Evolutionary conservation across 2,888 invertebrate species (phyloP), one percentile per base, ranked within the genome.

Genomic region (Serripes groenlandicus): DNA sequence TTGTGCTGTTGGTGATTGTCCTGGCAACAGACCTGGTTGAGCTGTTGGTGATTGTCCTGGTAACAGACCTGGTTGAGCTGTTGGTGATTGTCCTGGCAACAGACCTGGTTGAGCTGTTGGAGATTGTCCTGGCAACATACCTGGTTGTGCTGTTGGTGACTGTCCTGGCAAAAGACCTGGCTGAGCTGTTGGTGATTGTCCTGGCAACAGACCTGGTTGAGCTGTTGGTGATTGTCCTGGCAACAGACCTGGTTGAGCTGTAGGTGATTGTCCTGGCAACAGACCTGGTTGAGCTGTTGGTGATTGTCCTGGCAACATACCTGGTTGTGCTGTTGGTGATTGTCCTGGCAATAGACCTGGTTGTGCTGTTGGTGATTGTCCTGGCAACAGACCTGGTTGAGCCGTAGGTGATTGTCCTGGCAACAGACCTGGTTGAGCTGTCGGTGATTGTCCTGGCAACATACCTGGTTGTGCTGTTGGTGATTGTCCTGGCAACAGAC

Each of bases 31-130:
- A 23, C 64, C 71, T 58, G 76, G 85, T 49, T 72, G 32, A n/a
- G 83, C 68, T 52, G 90, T 85, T 32, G 88, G 82, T 42, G 81
- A 70, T 18, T 77, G 79, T n/a, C 64, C 77, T 34, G 66, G 37
- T n/a, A 42, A 54, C 9, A 60, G 18, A 15, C 79, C 72, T 76
- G 83, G 79, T 34, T 73, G 56, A 26, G 83, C 64, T 62, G 87
- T 81, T 69, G 87, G 82, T 76, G 70, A 68, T 34, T 72, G 68
- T 23, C 78, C 78, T 34, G 79, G 69, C n/a, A 42, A 56, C 26
- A 74, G 30, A n/a, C 79, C 69, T 78, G 83, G 73, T 35, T 64
- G 42, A 34, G 81, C 76, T 32, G 81, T 81, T 75, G 80, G 78
- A 34, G 37, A 18, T 9, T 69, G 56, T 5, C 70, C 74, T 18